Evolutionary conservation across 2,888 invertebrate species (phyloP), one percentile per base, ranked within the genome.

Genomic region (Mystacides longicornis): DNA sequence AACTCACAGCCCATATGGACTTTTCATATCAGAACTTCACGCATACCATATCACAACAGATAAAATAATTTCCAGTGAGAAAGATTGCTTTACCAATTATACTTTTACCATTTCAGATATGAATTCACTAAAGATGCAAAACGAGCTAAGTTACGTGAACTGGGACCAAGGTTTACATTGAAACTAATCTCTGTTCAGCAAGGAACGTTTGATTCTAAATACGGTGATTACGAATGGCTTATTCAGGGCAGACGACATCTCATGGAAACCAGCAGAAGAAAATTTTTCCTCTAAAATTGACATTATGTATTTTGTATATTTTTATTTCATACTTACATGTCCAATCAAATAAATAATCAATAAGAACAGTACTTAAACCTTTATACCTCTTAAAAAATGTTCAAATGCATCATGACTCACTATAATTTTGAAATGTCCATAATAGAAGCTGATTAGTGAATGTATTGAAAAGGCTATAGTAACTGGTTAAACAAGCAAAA

Each of bases 141-240:
- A 64, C 80, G 80, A 18, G 84, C 86, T 0, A 85, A 81, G 64
- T 76, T 99, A 33, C 83, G 89, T 54, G 99, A 99, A 71, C 72
- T 99, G n/a, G 99, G 99, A 0, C 99, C 99, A 0, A 78, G 97
- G 63, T 99, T 99, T 73, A 99, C 99, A 0, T 73, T 99, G 33
- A 91, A 91, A 69, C 74, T 99, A 60, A 80, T 89, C 59, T 96
- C 94, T 1, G 73, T 99, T 46, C 99, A 99, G 70, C 92, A 93
- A 68, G 99, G 99, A 50, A 93, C 94, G 0, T 99, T 99, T 72
- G 95, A 98, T 72, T 91, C 94, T 49, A 95, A 96, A 73, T 88
- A 85, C 65, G 99, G 98, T 1, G 94, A 99, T 71, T 99, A 89
- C 70, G 92, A 96, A 69, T 99, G 97, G 96, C 87, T 94, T 62